Base-by-base conservation (phyloP, 1,140 invertebrate genomes). In the Drepana arcuata region DNA sequence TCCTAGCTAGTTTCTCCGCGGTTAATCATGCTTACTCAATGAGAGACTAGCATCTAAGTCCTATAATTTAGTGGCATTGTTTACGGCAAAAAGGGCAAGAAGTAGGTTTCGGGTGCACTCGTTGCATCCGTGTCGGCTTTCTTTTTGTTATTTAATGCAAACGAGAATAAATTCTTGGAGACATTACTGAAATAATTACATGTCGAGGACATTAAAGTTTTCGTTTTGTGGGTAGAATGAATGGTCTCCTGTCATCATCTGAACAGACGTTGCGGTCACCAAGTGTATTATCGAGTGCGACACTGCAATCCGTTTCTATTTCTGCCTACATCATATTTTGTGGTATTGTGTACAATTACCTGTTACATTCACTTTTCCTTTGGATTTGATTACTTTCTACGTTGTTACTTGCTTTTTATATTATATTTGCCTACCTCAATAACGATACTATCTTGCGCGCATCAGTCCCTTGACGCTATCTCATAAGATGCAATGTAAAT, bases 31-130 rank as follows among this genome's bases (percentile, higher is more conserved):
- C 69, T 63, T 60, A 61, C 54, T 57, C 56, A 68, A 66, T 70
- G 62, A 67, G 55, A 54, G 67, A 56, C 55, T 53, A 42, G 57
- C 26, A 37, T 47, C 40, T 74, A 72, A 79, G 60, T 72, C 54
- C 71, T 75, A 75, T 79, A 75, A 79, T 79, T 67, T 70, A 48
- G 41, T 45, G 41, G 57, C 51, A 67, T 73, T 78, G 69, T 74
- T 65, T 58, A 58, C 58, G 51, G 58, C 61, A 36, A 34, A 41
- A 30, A 46, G 39, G 36, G 40, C 53, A 65, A 36, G 39, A 75
- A 73, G 69, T 73, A 65, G 74, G 75, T 77, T 77, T 79, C 67
- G 54, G 67, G 64, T 69, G 62, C 71, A 61, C 15, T 47, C 50
- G 41, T 55, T 53, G 49, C 49, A 60, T 70, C 65, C 67, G 67